Evolutionary conservation across 2,888 invertebrate species (phyloP).

Genomic region (Lordiphosa fenestrarum): DNA sequence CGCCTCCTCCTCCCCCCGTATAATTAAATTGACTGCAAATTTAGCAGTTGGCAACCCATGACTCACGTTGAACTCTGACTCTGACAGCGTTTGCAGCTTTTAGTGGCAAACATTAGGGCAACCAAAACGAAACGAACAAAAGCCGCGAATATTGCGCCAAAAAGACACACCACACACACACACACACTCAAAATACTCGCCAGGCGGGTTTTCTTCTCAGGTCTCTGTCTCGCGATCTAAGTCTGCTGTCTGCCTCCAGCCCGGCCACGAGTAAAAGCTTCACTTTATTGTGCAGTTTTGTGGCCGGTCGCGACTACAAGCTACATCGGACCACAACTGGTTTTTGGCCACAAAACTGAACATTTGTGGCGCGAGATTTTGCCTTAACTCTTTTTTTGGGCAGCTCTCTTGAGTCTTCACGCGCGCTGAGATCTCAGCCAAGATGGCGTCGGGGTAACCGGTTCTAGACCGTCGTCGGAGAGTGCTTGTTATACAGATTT

Average conservation of each 20-base stretch:
- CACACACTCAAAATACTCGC: constrained; percentile 2
- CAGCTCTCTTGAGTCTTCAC: constrained; percentile 57
- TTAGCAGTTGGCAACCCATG: not conserved
- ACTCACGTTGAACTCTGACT: constrained; percentile 3
- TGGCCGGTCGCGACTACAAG: constrained; percentile 31
- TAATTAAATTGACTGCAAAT: no score
- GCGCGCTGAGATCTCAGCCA: constrained; percentile 40
- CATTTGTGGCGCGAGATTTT: constrained; percentile 35
- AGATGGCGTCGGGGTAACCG: constrained; percentile 67
- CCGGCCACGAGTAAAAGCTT: constrained; percentile 16
- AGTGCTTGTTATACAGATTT: constrained; percentile 45
- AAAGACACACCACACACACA: not conserved
- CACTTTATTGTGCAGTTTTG: constrained; percentile 40
- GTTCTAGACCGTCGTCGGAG: constrained; percentile 33
- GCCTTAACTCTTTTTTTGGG: constrained; percentile 22
- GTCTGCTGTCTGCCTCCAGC: constrained; percentile 5
- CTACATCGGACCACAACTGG: constrained; percentile 35
- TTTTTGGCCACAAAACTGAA: constrained; percentile 36
- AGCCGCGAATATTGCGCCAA: constrained; percentile 5
- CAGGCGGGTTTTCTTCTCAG: constrained; percentile 6
- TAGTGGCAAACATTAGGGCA: constrained; percentile 5
- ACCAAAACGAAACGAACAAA: constrained; percentile 2
- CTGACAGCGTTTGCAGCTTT: not conserved
- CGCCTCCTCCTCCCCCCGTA: no score
- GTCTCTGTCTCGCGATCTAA: not conserved